Base-by-base conservation (phyloP, 2,113 vertebrate genomes). In the Charina bottae region DNA sequence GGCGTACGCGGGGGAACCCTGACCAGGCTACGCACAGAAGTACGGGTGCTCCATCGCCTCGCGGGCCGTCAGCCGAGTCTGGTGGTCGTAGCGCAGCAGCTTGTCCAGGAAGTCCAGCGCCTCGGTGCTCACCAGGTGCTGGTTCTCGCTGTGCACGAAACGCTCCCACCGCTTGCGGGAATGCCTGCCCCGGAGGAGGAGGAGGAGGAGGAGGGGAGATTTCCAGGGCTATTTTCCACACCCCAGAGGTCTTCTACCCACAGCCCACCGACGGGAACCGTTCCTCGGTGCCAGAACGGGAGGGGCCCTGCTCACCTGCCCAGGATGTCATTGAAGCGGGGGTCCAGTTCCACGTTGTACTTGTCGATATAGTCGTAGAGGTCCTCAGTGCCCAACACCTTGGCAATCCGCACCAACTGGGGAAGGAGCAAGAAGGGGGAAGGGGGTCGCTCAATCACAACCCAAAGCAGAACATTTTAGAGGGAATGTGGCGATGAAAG, bases 21-120 rank as follows among this genome's bases (percentile, higher is more conserved):
- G 60, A 19, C 17, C 1, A 7, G 54, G 54, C 19, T 10, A 89
- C 97, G 88, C 92, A 98, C 98, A 98, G 97, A 98, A 98, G 95
- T 98, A 98, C 26, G 98, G 97, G 94, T 98, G 98, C 95, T 98
- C 98, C 98, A 98, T 98, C 95, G 98, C 98, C 94, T 98, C 98
- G 23, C 98, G 97, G 89, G 98, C 98, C 0, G 98, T 98, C 93
- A 98, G 97, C 28, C 98, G 97, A 3, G 97, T 97, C 97, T 98
- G 98, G 97, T 98, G 98, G 96, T 98, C 98, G 6, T 98, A 98
- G 93, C 98, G 98, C 95, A 98, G 97, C 94, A 98, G 97, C 96
- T 98, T 98, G 96, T 98, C 98, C 94, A 98, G 91, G 95, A 98
- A 98, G 92, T 98, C 98, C 85, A 98, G 96, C 6, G 98, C 98